Evolutionary conservation across 2,113 vertebrate genomes (phyloP).

Genomic region (Protobothrops flavoviridis): DNA sequence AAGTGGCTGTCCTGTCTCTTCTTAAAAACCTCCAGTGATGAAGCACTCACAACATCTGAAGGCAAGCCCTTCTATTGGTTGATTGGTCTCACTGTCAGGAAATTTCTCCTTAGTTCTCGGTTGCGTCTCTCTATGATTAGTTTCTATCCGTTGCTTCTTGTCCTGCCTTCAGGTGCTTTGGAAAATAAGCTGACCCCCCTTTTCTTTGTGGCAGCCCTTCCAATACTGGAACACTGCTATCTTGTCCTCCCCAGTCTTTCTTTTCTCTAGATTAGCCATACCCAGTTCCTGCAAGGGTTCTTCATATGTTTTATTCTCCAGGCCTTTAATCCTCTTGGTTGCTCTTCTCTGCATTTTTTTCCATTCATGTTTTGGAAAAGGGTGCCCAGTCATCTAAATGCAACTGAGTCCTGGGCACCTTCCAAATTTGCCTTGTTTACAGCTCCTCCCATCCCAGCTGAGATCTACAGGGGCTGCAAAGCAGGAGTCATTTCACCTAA

Average conservation of each 20-base stretch:
- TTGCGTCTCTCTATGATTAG: not conserved
- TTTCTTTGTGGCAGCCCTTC: not conserved
- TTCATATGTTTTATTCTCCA: not conserved
- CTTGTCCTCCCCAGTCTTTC: not conserved
- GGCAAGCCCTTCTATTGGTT: not conserved
- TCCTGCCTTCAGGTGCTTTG: not conserved
- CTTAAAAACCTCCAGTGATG: not conserved
- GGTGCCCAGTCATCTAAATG: constrained; percentile 51
- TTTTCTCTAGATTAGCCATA: not conserved
- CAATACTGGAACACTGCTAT: not conserved
- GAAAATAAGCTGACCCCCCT: not conserved
- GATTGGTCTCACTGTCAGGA: not conserved
- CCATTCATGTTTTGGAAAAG: constrained; percentile 40
- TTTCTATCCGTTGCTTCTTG: not conserved
- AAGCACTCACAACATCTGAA: not conserved
- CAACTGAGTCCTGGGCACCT: constrained; percentile 37
- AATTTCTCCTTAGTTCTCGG: not conserved
- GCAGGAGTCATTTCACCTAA: constrained; percentile 22
- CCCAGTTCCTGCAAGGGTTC: not conserved
- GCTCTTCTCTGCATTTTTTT: not conserved
- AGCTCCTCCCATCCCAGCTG: not conserved
- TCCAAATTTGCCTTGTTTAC: not conserved
- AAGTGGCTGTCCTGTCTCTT: not conserved
- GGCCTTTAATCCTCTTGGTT: not conserved
- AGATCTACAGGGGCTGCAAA: constrained; percentile 17